These are phyloP conservation scores for Otis tarda DNA, from an alignment of 2,113 vertebrate species.

Conservation along the genomic window DNA sequence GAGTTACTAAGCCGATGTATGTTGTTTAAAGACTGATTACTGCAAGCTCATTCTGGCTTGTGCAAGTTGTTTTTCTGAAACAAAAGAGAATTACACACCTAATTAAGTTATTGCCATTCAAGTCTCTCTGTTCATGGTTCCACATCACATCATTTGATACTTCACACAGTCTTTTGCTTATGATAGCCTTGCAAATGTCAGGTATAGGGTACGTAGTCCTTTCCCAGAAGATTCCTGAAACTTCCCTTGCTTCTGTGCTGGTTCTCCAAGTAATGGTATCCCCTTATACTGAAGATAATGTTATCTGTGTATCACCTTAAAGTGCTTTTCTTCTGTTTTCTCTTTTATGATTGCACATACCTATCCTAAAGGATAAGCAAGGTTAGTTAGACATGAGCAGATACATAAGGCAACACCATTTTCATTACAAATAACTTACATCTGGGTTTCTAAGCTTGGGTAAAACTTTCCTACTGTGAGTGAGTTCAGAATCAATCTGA, in stretches of 20 bases:
- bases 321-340: background rate
- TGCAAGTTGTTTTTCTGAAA: background rate
- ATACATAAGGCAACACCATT: background rate
- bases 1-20: background rate
- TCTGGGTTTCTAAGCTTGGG: background rate
- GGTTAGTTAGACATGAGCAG: background rate
- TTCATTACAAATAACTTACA: background rate
- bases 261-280: background rate
- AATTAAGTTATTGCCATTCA: background rate
- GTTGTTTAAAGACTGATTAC: background rate
- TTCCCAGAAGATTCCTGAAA: background rate
- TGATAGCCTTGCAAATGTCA: background rate
- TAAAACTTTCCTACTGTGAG: background rate
- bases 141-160: background rate
- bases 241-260: background rate
- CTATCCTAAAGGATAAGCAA: background rate
- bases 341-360: accelerated
- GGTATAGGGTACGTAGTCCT: background rate
- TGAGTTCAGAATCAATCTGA: background rate
- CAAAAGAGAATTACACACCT: background rate
- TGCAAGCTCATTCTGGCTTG: background rate
- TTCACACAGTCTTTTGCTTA: background rate
- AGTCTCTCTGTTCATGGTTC: background rate
- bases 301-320: background rate
- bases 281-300: background rate